Conservation (phyloP, 2,797 vertebrate species). For the Falco concolor region DNA sequence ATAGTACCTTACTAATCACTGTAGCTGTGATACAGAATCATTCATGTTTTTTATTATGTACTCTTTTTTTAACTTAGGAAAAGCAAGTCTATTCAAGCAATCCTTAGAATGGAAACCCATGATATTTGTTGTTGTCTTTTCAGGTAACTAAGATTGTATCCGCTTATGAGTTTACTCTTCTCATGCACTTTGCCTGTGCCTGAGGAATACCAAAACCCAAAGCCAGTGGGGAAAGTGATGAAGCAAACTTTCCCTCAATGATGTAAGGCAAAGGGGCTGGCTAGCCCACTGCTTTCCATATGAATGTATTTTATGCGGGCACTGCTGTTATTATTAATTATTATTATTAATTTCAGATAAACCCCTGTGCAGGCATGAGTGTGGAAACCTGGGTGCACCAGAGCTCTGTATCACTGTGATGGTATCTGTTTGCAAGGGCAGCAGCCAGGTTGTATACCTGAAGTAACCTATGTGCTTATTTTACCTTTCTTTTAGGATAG, state of each 20-base stretch:
- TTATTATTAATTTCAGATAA: background rate
- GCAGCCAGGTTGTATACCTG: background rate
- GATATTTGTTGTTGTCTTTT: background rate
- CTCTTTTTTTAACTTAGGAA: background rate
- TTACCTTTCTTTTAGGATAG: background rate
- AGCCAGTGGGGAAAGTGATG: background rate
- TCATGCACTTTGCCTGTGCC: background rate
- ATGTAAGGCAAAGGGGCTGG: background rate
- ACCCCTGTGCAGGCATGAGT: accelerated
- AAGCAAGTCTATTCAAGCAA: background rate
- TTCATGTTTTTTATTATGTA: background rate
- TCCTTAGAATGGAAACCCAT: background rate
- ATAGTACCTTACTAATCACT: background rate
- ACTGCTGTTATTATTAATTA: background rate
- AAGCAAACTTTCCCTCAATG: background rate
- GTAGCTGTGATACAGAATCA: background rate
- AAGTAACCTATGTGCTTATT: background rate
- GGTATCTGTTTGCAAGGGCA: background rate
- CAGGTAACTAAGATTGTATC: background rate
- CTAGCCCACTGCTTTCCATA: background rate
- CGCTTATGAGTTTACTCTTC: background rate
- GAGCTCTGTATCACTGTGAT: background rate
- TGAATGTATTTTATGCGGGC: background rate
- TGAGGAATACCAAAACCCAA: background rate
- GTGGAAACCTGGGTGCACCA: background rate